These are phyloP conservation scores for Amphipyra tragopoginis DNA, from an alignment of 2,888 invertebrate genomes.

Conservation along the genomic window DNA sequence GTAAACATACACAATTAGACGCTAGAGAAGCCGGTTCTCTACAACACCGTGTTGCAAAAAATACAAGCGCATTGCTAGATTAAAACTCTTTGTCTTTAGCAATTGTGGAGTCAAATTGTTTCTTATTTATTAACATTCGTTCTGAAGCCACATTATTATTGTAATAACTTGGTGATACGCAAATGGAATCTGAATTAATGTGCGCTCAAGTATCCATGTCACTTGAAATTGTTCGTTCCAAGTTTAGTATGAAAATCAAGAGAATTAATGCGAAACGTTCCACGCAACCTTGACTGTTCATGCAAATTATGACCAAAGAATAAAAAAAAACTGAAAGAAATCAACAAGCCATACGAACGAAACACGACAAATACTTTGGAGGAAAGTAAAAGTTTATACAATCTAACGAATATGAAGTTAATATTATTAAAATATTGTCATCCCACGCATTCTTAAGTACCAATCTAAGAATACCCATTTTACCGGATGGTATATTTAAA, in stretches of 20 bases:
- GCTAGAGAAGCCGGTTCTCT: slow-evolving; percentile 26
- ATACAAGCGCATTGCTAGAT: slow-evolving; percentile 20
- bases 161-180: slow-evolving; percentile 11
- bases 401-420: no score
- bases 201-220: slow-evolving; percentile 14
- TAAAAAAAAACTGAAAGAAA: slow-evolving; percentile 14
- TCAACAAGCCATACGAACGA: slow-evolving; percentile 11
- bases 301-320: slow-evolving; percentile 33
- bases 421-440: no score
- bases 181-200: slow-evolving; percentile 24
- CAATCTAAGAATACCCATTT: no score
- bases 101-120: slow-evolving; percentile 4
- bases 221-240: slow-evolving; percentile 29
- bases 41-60: slow-evolving; percentile 27
- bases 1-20: slow-evolving; percentile 36
- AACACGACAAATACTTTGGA: slow-evolving; percentile 9
- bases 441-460: no score
- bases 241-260: slow-evolving; percentile 26
- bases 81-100: slow-evolving; percentile 33
- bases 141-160: neutral
- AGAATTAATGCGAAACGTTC: slow-evolving; percentile 29
- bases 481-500: no score
- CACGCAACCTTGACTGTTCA: slow-evolving; percentile 41
- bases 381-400: slow-evolving; percentile 20
- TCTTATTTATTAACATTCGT: slow-evolving; percentile 1